Base-by-base conservation (phyloP, 2,113 vertebrate species). In the Rana temporaria region DNA sequence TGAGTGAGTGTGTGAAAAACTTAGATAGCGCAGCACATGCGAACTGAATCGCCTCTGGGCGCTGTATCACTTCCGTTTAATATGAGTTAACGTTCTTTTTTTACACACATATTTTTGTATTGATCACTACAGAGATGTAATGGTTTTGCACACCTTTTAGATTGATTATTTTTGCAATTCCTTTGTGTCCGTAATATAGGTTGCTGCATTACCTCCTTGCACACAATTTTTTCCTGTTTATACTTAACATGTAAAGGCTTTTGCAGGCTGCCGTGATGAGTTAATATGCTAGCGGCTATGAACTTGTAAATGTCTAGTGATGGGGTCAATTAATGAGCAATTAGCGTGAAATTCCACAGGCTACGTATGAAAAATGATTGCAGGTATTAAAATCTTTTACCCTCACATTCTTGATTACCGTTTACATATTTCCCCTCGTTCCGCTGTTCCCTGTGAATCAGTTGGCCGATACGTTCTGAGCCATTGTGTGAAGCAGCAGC, bases 291-390 rank as follows among this genome's bases (percentile, higher is more conserved):
- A 70, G 81, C 87, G 86, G 85, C 81, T 72, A 85, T 88, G 81
- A 82, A 84, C 82, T 87, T 84, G 86, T 84, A 77, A 84, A 80
- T 86, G 85, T 86, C 87, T 86, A 87, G 88, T 86, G 84, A 4
- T 2, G 87, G 87, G 90, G 89, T 90, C 88, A 91, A 89, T 89
- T 89, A 88, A 86, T 86, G 84, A 86, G 86, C 87, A 89, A 88
- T 89, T 89, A 89, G 87, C 73, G 85, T 84, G 78, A 68, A 79
- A 56, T 87, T 89, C 88, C 88, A 84, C 75, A 89, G 84, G 82
- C 78, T 85, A 60, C 5, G 4, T 87, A 84, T 87, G 87, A 87
- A 84, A 86, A 87, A 89, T 89, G 86, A 88, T 85, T 85, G 86
- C 85, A 89, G 88, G 90, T 91, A 87, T 84, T 20, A 17, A 85